Evolutionary conservation across 2,888 invertebrate species (phyloP), one percentile per base, ranked within the genome.

Genomic region (Microctonus aethiopoides): DNA sequence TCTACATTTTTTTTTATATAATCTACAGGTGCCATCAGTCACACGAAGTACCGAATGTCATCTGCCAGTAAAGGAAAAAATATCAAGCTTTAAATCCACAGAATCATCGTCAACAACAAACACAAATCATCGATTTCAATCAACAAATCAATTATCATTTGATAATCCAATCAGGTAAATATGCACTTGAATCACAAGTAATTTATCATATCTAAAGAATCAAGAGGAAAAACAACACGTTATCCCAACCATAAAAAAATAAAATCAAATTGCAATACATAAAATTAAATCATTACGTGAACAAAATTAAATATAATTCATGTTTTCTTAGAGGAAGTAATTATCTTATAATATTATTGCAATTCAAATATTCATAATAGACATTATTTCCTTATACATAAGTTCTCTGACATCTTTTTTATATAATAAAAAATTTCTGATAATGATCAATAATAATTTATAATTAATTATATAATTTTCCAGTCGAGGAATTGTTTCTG

Each of bases 141-240:
- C 74, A 75, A 10, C 74, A 75, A 26, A 77, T 76, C 77, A 79
- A 72, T 76, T 77, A 6, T 74, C 77, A 2, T 74, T 75, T 0
- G 78, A 73, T 54, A 73, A 74, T 22, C 80, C 78, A 22, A 73
- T 75, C 16, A 78, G 77, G 82, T 81, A 69, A 51, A 22, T 36
- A 60, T 29, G 32, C 32, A 51, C 24, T n/a, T 26, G 5, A 29
- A 4, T 32, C 16, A 56, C 56, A 29, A 13, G 13, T 32, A 16
- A 32, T 34, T 16, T 7, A 11, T 16, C 3, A 26, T 26, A 1
- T 6, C 16, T n/a, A 7, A 16, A 16, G 1, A 46, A 0, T 46
- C 4, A 1, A 9, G n/a, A 16, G 29, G 29, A 29, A 29, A 29
- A 5, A 7, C 29, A 7, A 29, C 29, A 29, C 7, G 3, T 7